phyloP scores from a whole-genome alignment of 2,113 vertebrate species.

The Gobiocypris rarus region DNA sequence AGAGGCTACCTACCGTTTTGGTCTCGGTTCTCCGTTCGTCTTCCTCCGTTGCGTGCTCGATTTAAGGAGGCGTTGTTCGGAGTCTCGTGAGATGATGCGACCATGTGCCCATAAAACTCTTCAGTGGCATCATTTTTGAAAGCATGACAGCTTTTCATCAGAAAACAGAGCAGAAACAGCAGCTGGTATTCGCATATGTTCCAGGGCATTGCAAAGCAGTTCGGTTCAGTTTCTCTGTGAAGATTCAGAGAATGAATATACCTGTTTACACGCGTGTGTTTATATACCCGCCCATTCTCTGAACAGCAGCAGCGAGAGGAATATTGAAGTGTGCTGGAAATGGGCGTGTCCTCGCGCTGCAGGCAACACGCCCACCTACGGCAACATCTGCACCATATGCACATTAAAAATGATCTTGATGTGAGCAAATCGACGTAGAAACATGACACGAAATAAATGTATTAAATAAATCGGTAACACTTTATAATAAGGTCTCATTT shows the following conservation, averaged over 20 bases:
- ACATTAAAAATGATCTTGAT: neutral
- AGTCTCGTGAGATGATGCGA: conserved; percentile 17
- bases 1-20: conserved; percentile 55
- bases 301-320: conserved; percentile 37
- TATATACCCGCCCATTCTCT: conserved; percentile 56
- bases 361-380: conserved; percentile 17
- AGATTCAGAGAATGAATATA: conserved; percentile 27
- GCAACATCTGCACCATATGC: neutral
- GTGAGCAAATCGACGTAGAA: neutral
- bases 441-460: neutral
- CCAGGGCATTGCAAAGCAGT: conserved; percentile 57
- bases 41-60: conserved; percentile 68
- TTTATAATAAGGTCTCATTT: too few relatives aligned
- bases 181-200: conserved; percentile 52
- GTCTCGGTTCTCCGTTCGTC: conserved; percentile 20
- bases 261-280: conserved; percentile 43
- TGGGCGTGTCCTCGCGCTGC: conserved; percentile 38
- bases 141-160: conserved; percentile 56
- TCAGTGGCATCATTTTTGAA: conserved; percentile 73
- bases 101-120: neutral
- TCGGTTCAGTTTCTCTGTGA: conserved; percentile 20
- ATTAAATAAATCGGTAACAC: neutral
- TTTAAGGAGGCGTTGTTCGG: conserved; percentile 62
- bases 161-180: conserved; percentile 58
- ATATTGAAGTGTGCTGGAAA: conserved; percentile 38